Conservation (phyloP, 2,797 vertebrate genomes). For the Pteronotus mesoamericanus region DNA sequence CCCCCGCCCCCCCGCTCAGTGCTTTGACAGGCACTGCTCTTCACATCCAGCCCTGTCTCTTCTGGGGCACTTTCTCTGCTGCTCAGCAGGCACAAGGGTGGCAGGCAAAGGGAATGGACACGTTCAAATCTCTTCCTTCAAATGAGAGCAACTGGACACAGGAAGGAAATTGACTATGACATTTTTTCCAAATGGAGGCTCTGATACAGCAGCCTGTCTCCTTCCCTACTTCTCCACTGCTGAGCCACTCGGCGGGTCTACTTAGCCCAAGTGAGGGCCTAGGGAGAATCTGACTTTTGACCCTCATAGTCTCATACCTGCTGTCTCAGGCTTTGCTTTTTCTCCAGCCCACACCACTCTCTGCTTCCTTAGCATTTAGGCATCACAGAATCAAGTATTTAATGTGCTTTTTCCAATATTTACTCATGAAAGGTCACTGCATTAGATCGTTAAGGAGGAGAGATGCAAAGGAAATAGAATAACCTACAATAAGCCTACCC, state of each 20-base stretch:
- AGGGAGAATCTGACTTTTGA: background rate
- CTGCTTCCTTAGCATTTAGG: background rate
- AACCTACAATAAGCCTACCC: background rate
- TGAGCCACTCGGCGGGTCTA: background rate
- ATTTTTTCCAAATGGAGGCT: background rate
- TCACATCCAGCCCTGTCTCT: background rate
- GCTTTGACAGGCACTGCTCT: background rate
- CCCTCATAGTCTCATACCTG: background rate
- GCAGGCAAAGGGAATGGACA: rapidly evolving
- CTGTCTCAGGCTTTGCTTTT: background rate
- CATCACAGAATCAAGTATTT: background rate
- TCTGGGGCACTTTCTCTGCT: background rate
- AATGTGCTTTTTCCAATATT: background rate
- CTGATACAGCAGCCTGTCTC: background rate
- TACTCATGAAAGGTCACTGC: background rate
- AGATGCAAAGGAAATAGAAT: background rate
- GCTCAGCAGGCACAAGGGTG: background rate
- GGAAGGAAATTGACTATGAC: background rate
- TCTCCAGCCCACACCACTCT: background rate
- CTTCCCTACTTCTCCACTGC: background rate
- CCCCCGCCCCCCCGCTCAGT: rapidly evolving
- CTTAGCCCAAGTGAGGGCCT: too few species aligned
- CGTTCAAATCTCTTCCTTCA: background rate
- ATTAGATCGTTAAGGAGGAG: background rate
- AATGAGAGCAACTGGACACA: background rate